Base-by-base conservation (phyloP, 2,888 invertebrate genomes). In the Campoletis raptor region DNA sequence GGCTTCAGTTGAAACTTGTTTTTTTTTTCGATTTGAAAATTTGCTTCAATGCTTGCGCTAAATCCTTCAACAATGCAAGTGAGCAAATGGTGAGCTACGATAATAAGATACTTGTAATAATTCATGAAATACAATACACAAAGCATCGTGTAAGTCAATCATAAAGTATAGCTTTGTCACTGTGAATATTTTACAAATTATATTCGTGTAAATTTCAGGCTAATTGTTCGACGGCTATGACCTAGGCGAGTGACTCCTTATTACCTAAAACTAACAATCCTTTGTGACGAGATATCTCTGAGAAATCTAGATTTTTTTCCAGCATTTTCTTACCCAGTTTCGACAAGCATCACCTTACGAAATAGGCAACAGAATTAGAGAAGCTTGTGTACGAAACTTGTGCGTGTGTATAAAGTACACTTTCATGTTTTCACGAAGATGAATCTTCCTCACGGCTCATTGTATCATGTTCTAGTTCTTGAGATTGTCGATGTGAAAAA, bases 341-440 rank as follows among this genome's bases (percentile, higher is more conserved):
- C 57, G 73, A 57, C 54, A 57, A 7, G 40, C 73, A 15, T 73
- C 2, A 64, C 30, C 15, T 77, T 36, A 64, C 64, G 54, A 42
- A 74, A 61, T 9, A 9, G 21, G 24, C 10, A 54, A n/a, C 48
- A 30, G 61, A 64, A 42, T 37, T n/a, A 57, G 54, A 42, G 36
- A 61, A 61, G 21, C 42, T 0, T 21, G 52, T 57, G 61, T 15
- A 45, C 42, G 24, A 72, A 84, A 70, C 61, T 70, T 48, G 7
- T 21, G 74, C 21, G 48, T 66, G 37, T 45, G 2, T n/a, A 40
- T n/a, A 24, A 57, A 24, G 10, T 45, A 42, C 42, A 80, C 61
- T 74, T 57, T 66, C 36, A 77, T 61, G 67, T 77, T 81, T 81
- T 12, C 73, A 66, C 72, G 37, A 76, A 45, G 84, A 72, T 61